A percentile compares a stretch with the other conserved stretches of the same genome.
phyloP scores from a whole-genome alignment of 2,797 vertebrate species.

The Acanthiza pusilla region DNA sequence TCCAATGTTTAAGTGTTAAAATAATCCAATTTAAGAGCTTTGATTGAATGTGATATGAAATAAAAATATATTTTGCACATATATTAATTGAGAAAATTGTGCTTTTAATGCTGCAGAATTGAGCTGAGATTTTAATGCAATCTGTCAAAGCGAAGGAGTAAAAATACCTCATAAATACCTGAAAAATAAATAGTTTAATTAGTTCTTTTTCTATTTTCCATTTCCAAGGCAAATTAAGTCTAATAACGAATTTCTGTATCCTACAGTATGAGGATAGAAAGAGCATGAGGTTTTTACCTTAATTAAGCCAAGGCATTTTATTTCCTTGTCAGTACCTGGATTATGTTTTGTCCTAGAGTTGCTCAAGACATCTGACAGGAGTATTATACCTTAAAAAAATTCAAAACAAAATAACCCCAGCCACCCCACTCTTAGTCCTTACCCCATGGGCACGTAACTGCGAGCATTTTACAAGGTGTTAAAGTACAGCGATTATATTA shows the following conservation, averaged over 20 bases:
- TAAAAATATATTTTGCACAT: background rate
- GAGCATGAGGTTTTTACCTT: background rate
- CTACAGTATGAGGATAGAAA: background rate
- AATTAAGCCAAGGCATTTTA: background rate
- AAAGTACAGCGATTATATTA: conserved; percentile 37
- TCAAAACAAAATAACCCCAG: background rate
- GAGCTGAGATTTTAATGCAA: background rate
- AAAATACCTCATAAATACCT: background rate
- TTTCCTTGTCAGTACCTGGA: conserved; percentile 5
- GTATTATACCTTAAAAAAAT: background rate
- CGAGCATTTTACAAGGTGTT: conserved; percentile 4
- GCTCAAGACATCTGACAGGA: background rate
- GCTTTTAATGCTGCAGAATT: background rate
- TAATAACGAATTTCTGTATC: background rate
- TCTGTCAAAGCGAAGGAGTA: background rate
- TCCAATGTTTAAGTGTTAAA: conserved; percentile 27
- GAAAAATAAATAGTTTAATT: background rate
- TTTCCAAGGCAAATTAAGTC: background rate
- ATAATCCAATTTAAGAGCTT: conserved; percentile 21
- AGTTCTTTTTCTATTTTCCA: background rate
- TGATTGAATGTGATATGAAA: background rate
- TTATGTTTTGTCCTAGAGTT: conserved; percentile 6
- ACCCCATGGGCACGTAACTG: background rate
- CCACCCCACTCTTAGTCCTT: background rate
- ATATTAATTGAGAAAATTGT: background rate